Evolutionary conservation across 92 coral and sea anemone genomes (phyloP).

Genomic region (Parazoanthus atlanticus): DNA sequence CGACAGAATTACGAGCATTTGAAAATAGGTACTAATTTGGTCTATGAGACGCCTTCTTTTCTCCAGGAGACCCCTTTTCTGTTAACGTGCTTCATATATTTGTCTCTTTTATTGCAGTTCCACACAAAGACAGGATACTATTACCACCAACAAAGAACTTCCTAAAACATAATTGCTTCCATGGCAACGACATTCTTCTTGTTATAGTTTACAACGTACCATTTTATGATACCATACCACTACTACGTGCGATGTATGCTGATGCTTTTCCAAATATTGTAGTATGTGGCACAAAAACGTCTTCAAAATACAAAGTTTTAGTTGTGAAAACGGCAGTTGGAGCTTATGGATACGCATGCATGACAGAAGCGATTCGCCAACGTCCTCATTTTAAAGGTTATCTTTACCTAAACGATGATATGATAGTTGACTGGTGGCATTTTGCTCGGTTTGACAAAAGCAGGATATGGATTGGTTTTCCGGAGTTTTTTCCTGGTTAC

Average conservation of each 20-base stretch:
- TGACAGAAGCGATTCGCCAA: slow-evolving; percentile 36
- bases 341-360: not conserved
- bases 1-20: no score
- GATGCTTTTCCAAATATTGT: slow-evolving; percentile 11
- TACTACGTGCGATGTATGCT: not conserved
- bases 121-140: not conserved
- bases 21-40: no score
- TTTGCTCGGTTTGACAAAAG: slow-evolving; percentile 33
- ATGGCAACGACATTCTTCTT: not conserved
- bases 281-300: not conserved
- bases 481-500: not conserved
- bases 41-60: no score
- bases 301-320: not conserved
- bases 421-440: slow-evolving; percentile 62
- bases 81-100: no score
- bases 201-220: slow-evolving; percentile 10
- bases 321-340: not conserved
- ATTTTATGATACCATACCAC: not conserved
- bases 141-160: not conserved
- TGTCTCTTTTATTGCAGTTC: not conserved
- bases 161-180: not conserved
- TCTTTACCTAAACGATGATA: slow-evolving; percentile 52
- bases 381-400: slow-evolving; percentile 48
- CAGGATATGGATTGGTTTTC: slow-evolving; percentile 44
- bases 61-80: no score